Conservation (phyloP, 64 coral and sea anemone genomes). For the Porites lutea region DNA sequence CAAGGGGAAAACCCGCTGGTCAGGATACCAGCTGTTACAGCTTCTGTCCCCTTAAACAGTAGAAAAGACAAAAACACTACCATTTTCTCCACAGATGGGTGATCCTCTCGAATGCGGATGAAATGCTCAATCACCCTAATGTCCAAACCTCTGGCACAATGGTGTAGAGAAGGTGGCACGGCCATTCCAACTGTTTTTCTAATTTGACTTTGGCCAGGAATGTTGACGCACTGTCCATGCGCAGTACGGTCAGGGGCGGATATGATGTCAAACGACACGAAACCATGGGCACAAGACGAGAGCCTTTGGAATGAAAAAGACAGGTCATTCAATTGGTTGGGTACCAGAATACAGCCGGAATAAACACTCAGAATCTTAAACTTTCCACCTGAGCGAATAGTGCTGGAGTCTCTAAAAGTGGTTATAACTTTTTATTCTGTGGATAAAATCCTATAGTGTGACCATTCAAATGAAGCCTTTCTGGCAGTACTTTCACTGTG, state of each 20-base stretch:
- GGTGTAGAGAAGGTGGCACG: neutral
- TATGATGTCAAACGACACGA: slow-evolving; percentile 7
- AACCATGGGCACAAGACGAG: slow-evolving; percentile 5
- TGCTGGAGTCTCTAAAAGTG: too few species aligned
- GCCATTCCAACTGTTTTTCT: neutral
- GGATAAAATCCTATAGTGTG: too few species aligned
- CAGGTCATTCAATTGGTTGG: too few species aligned
- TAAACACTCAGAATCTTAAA: too few species aligned
- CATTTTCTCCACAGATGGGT: neutral
- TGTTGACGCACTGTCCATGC: slow-evolving; percentile 7
- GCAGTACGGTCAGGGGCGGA: neutral
- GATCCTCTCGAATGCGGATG: neutral
- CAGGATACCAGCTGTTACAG: too few species aligned
- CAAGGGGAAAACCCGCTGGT: too few species aligned
- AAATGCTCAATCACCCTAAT: neutral
- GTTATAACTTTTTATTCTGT: too few species aligned
- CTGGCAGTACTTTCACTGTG: too few species aligned
- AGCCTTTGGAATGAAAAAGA: neutral
- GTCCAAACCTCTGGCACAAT: neutral
- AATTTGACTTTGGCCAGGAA: neutral
- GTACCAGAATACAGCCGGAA: too few species aligned
- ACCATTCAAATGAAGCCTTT: too few species aligned
- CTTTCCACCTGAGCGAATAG: too few species aligned
- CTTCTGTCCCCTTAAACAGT: neutral
- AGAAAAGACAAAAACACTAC: neutral